phyloP scores from a whole-genome alignment of 2,797 vertebrate genomes.

The Melanotaenia boesemani region DNA sequence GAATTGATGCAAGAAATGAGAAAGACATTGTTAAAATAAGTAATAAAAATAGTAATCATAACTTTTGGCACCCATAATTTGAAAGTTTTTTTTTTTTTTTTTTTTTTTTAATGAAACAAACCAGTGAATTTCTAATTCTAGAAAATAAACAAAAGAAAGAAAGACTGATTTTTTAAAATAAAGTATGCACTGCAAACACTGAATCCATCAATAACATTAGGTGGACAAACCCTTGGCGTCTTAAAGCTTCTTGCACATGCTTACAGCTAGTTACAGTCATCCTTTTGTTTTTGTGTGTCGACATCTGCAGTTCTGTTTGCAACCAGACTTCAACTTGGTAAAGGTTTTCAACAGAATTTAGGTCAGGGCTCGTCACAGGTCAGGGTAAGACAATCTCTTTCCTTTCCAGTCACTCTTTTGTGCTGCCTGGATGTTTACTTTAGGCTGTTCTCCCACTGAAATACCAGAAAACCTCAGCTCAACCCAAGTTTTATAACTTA shows the following conservation, averaged over 20 bases:
- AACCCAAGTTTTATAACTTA: not conserved
- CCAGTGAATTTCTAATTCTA: too few relatives aligned
- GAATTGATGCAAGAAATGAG: not conserved
- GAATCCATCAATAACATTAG: too few relatives aligned
- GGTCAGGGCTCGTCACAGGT: not conserved
- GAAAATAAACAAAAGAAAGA: too few relatives aligned
- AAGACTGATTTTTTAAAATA: too few relatives aligned
- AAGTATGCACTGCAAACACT: too few relatives aligned
- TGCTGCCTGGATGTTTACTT: not conserved
- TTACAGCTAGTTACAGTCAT: not conserved
- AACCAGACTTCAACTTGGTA: not conserved
- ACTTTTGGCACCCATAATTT: too few relatives aligned
- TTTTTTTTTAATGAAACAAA: too few relatives aligned
- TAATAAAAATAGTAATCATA: too few relatives aligned
- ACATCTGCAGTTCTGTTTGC: not conserved
- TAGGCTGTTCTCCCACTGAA: not conserved
- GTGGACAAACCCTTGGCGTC: too few relatives aligned
- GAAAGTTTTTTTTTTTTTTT: too few relatives aligned
- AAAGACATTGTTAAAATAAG: conserved; percentile 2
- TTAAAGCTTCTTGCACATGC: not conserved
- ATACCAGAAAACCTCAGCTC: not conserved
- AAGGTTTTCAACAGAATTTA: not conserved
- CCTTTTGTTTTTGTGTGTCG: not conserved
- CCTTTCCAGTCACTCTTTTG: too few relatives aligned
- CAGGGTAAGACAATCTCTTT: not conserved